A percentile compares a stretch with the other conserved stretches of the same genome.
Evolutionary conservation across 2,113 vertebrate genomes (phyloP).

Genomic region (Corythoichthys haematopterus): DNA sequence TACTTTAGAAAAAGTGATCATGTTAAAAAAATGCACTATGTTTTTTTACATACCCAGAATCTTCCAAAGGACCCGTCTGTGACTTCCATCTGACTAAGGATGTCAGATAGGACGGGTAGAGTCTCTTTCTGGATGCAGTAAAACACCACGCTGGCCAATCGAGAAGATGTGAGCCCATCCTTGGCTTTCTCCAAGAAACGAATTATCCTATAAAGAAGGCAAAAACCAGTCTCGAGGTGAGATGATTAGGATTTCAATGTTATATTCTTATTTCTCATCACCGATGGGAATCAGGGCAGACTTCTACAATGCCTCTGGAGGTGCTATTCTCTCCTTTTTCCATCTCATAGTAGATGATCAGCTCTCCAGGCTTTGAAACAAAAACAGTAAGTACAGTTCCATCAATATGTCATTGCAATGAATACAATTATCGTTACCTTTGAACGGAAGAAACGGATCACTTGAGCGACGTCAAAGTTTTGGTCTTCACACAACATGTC

Average conservation of each 20-base stretch:
- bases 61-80: conserved; percentile 64
- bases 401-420: not conserved
- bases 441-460: conserved; percentile 76
- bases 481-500: conserved; percentile 82
- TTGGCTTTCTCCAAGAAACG: conserved; percentile 75
- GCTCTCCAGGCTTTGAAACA: conserved; percentile 69
- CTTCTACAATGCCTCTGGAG: conserved; percentile 78
- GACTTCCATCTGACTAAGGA: conserved; percentile 56
- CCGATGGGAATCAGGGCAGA: conserved; percentile 74
- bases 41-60: conserved; percentile 70
- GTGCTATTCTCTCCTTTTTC: conserved; percentile 72
- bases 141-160: conserved; percentile 79
- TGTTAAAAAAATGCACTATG: not conserved
- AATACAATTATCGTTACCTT: conserved; percentile 56
- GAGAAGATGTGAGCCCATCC: conserved; percentile 61
- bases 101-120: conserved; percentile 61
- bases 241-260: not conserved
- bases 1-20: not conserved
- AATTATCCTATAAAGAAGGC: conserved; percentile 58
- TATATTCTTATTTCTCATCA: conserved; percentile 29
- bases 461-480: conserved; percentile 79
- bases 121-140: conserved; percentile 72
- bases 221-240: not conserved
- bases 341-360: conserved; percentile 79
- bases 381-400: not conserved